A percentile compares a stretch with the other conserved stretches of the same genome.
These are phyloP conservation scores for Prosapia bicincta DNA, from an alignment of 2,888 invertebrate species.

Conservation along the genomic window DNA sequence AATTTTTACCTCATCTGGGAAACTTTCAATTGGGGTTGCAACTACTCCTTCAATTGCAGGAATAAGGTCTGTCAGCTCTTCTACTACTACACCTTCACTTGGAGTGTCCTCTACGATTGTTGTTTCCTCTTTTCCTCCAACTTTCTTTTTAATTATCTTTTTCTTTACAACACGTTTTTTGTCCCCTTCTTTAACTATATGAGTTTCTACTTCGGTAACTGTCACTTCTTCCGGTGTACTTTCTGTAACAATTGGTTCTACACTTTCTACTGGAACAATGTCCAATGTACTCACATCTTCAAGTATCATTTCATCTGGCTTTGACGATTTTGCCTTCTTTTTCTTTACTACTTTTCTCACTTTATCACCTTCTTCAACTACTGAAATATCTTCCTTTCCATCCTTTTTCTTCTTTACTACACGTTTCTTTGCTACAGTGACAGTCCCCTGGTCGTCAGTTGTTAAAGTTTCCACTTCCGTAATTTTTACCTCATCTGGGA, in stretches of 20 bases:
- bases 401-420: slow-evolving; percentile 34
- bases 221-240: slow-evolving; percentile 16
- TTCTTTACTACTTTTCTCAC: slow-evolving; percentile 13
- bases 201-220: slow-evolving; percentile 28
- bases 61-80: slow-evolving; percentile 7
- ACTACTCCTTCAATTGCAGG: slow-evolving; percentile 12
- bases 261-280: slow-evolving; percentile 17
- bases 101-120: slow-evolving; percentile 47
- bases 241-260: slow-evolving; percentile 19
- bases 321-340: neutral
- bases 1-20: slow-evolving; percentile 20
- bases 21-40: neutral
- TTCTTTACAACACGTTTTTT: slow-evolving; percentile 21
- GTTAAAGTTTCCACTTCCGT: slow-evolving; percentile 35
- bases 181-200: slow-evolving; percentile 13
- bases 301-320: slow-evolving; percentile 11
- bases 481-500: slow-evolving; percentile 26
- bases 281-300: slow-evolving; percentile 17
- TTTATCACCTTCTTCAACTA: neutral
- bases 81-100: slow-evolving; percentile 43
- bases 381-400: slow-evolving; percentile 24
- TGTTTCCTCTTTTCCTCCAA: slow-evolving; percentile 35
- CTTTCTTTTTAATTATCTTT: slow-evolving; percentile 18
- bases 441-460: slow-evolving; percentile 35
- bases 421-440: slow-evolving; percentile 19